Evolutionary conservation across 2,888 invertebrate genomes (phyloP).

Genomic region (Machimus atricapillus): DNA sequence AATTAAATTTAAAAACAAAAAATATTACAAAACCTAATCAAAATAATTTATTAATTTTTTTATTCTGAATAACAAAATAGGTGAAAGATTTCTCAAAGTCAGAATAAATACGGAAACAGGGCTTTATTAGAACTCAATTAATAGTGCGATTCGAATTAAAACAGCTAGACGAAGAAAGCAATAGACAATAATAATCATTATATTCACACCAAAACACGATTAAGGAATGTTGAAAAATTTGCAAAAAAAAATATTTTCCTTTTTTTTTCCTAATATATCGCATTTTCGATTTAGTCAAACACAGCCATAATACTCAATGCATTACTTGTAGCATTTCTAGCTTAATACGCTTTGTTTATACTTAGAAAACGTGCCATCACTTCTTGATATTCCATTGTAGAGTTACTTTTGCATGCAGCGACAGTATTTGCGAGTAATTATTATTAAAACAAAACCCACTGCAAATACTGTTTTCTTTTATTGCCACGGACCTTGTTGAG

Average conservation of each 20-base stretch:
- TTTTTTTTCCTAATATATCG: background rate
- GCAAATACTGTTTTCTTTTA: background rate
- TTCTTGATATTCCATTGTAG: constrained; percentile 32
- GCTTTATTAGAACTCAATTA: constrained; percentile 32
- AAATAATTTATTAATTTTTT: constrained; percentile 39
- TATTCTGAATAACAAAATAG: constrained; percentile 36
- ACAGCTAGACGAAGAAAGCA: constrained; percentile 1
- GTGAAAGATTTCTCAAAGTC: constrained; percentile 23
- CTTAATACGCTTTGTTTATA: constrained; percentile 26
- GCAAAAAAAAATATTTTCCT: background rate
- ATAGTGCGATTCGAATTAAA: background rate
- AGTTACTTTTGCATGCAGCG: constrained; percentile 13
- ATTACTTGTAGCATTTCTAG: constrained; percentile 26
- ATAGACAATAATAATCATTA: background rate
- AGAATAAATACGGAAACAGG: constrained; percentile 25
- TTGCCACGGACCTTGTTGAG: background rate
- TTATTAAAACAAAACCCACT: background rate
- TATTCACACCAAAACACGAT: constrained; percentile 7
- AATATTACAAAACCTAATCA: constrained; percentile 3
- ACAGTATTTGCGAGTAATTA: background rate
- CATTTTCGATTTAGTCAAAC: background rate
- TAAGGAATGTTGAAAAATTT: background rate
- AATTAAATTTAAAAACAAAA: background rate
- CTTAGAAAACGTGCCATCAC: constrained; percentile 35
- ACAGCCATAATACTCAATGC: constrained; percentile 35